Percentiles rank a stretch among this genome's conserved stretches.
phyloP scores from a whole-genome alignment of 2,113 vertebrate genomes.

The Clarias batrachus region DNA sequence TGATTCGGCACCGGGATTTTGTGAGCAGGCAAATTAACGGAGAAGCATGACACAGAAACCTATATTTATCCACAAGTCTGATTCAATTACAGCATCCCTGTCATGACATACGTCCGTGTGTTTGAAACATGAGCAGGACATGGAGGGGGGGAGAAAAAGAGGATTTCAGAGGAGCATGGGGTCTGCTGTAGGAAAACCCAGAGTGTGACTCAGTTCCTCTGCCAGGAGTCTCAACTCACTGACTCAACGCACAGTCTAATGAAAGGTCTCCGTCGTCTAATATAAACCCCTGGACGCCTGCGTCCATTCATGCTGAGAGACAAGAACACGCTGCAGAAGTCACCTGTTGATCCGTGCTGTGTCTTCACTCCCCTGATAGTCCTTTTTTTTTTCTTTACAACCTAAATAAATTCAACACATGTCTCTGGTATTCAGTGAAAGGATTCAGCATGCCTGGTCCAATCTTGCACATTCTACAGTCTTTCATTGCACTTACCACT shows the following conservation, averaged over 20 bases:
- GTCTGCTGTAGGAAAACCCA: conserved; percentile 5
- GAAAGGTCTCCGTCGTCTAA: neutral
- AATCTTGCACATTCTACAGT: neutral
- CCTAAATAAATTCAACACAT: neutral
- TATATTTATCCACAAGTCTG: neutral
- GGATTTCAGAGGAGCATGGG: neutral
- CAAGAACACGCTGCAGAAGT: neutral
- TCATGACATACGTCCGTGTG: neutral
- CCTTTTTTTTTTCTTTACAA: neutral
- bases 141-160: neutral
- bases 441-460: neutral
- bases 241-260: conserved; percentile 21
- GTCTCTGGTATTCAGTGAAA: neutral
- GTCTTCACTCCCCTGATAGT: neutral
- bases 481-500: no score
- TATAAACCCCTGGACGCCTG: neutral
- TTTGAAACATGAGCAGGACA: neutral
- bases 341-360: conserved; percentile 47
- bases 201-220: conserved; percentile 23
- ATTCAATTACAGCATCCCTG: neutral
- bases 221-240: neutral
- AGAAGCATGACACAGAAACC: neutral
- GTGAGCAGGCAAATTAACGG: neutral
- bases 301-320: conserved; percentile 25
- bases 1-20: neutral